phyloP scores from a whole-genome alignment of 2,113 vertebrate genomes.

The Chamaetylas fuelleborni region DNA sequence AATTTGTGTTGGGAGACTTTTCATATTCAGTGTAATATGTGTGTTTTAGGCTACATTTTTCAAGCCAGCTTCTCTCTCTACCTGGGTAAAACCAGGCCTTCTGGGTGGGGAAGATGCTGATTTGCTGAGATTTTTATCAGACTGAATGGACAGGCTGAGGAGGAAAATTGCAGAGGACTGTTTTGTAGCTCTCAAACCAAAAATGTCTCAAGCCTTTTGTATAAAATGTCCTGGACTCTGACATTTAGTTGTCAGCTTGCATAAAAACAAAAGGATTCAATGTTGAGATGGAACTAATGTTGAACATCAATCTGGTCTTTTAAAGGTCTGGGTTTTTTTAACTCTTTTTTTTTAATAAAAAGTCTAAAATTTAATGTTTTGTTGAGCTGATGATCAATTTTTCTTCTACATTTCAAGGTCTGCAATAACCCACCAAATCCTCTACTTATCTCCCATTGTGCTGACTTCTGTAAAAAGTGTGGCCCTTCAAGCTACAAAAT shows the following conservation, averaged over 20 bases:
- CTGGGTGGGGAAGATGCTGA: neutral
- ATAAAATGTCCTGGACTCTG: neutral
- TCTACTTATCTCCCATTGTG: constrained; percentile 10
- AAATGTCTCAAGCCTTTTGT: neutral
- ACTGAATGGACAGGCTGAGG: neutral
- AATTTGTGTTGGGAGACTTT: neutral
- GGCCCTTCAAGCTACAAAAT: constrained; percentile 41
- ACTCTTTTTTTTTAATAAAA: neutral
- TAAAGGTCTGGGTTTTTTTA: neutral
- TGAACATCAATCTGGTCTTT: neutral
- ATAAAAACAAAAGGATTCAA: neutral
- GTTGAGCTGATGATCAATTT: neutral
- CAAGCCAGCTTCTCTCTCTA: neutral
- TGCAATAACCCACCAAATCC: constrained; percentile 32
- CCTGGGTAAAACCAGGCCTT: neutral
- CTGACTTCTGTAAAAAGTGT: constrained; percentile 15
- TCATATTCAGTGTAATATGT: neutral
- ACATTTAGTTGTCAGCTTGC: neutral
- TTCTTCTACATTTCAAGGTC: constrained; percentile 7
- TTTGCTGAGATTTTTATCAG: neutral
- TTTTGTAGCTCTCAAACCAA: neutral
- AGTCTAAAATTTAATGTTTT: neutral
- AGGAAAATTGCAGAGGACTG: neutral
- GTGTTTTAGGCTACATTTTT: neutral
- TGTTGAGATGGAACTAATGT: neutral